Conservation (phyloP, 2,113 vertebrate species). For the Gila orcuttii region DNA sequence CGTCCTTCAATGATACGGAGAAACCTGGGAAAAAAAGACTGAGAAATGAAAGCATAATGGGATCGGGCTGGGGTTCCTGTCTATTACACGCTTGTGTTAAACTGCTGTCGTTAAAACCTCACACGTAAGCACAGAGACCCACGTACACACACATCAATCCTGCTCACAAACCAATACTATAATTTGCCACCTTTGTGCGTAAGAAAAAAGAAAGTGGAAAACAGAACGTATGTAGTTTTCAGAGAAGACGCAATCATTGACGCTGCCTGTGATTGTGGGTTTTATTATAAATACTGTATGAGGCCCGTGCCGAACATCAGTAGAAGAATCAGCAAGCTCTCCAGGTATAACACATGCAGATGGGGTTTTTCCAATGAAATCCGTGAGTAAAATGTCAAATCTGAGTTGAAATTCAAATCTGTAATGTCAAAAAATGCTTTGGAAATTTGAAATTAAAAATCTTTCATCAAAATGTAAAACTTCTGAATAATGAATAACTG, state of each 20-base stretch:
- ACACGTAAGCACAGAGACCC: conserved; percentile 30
- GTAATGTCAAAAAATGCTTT: too few species aligned
- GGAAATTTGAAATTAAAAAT: background rate
- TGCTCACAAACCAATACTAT: conserved; percentile 50
- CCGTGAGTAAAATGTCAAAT: conserved; percentile 49
- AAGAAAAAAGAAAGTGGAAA: conserved; percentile 55
- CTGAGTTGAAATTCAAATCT: background rate
- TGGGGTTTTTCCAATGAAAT: background rate
- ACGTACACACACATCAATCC: conserved; percentile 52
- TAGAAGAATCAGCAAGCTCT: conserved; percentile 42
- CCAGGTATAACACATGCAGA: background rate
- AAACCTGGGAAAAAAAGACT: conserved; percentile 69
- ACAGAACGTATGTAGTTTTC: conserved; percentile 62
- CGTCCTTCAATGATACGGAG: conserved; percentile 65
- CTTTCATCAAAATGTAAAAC: background rate
- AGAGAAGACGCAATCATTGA: conserved; percentile 68
- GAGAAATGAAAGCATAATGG: conserved; percentile 71
- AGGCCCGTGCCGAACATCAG: conserved; percentile 30
- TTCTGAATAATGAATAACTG: background rate
- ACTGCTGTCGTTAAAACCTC: conserved; percentile 64
- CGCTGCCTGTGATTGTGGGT: conserved; percentile 66
- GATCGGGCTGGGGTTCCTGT: conserved; percentile 63
- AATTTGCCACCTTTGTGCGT: conserved; percentile 59
- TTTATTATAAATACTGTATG: conserved; percentile 71
- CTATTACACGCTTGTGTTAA: conserved; percentile 68